Evolutionary conservation across 2,888 invertebrate genomes (phyloP), one percentile per base, ranked within the genome.

Genomic region (Ethmia dodecea): DNA sequence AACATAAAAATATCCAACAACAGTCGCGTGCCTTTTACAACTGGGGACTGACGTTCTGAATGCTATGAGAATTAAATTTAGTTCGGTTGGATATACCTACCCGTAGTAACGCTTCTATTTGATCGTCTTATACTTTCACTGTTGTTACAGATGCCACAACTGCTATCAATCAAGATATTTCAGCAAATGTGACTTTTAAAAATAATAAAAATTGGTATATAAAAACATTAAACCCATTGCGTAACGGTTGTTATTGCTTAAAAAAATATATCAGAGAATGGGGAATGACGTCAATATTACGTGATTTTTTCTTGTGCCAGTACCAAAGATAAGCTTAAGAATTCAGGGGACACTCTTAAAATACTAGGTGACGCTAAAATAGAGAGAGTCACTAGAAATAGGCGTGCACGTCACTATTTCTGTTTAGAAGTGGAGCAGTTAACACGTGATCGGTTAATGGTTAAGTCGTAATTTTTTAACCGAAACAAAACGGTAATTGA

Each of bases 331-430:
- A 52, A 47, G 45, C 52, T 43, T 54, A 71, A 71, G 64, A 70
- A 74, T 73, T 75, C 57, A 53, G 60, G 59, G 57, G 69, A 69
- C 67, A 61, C 51, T 67, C 67, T 68, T 50, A 65, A 78, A 80
- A 83, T 80, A 78, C 76, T 71, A 59, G 69, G 55, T 69, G 75
- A 68, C 62, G 72, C 60, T 76, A 71, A 75, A 74, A 35, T 66
- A 67, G 63, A 57, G 52, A 57, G 61, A 56, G 71, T 61, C n/a
- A 64, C 68, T 68, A 61, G 60, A 76, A 83, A 84, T 83, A 84
- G 71, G 58, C 48, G 40, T 43, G 46, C 45, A 68, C 78, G 79
- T 81, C 76, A 81, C 63, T 37, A 47, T 49, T 60, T 54, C 63
- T 37, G 47, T 49, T 60, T 54, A 49, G 52, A 62, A 67, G 63